These are phyloP conservation scores for Synergus japonicus DNA, from an alignment of 2,888 invertebrate genomes.

Conservation along the genomic window DNA sequence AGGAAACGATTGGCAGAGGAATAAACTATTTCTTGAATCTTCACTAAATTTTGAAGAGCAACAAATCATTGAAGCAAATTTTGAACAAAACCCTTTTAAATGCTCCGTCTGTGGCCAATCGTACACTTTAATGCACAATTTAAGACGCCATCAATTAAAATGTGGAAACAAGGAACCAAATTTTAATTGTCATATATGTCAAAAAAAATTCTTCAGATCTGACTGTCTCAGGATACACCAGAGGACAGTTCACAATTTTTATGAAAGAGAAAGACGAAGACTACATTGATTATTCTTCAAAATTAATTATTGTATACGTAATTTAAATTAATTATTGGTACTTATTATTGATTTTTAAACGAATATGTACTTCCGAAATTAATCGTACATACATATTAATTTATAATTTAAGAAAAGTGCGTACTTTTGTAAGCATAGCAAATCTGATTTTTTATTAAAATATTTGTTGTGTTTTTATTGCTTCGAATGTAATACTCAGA, in stretches of 20 bases:
- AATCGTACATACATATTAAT: neutral
- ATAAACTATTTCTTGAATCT: conserved; percentile 11
- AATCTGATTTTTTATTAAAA: neutral
- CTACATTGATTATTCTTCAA: neutral
- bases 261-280: conserved; percentile 23
- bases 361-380: neutral
- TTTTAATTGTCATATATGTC: conserved; percentile 89
- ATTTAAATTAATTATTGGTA: neutral
- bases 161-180: conserved; percentile 85
- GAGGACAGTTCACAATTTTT: conserved; percentile 49
- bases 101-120: conserved; percentile 68
- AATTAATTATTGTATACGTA: neutral
- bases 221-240: conserved; percentile 61
- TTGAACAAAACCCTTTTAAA: conserved; percentile 70
- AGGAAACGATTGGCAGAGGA: conserved; percentile 16
- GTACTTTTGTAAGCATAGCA: neutral
- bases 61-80: conserved; percentile 1
- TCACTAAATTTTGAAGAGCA: conserved; percentile 16
- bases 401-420: neutral
- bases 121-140: conserved; percentile 73
- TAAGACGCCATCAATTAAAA: conserved; percentile 71
- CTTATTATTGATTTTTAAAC: neutral
- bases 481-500: neutral
- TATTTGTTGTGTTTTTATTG: neutral
- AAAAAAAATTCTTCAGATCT: conserved; percentile 62